Percentiles rank a stretch among this genome's conserved stretches.
Conservation (phyloP, 2,797 vertebrate species). For the Steatocranus sp. region DNA sequence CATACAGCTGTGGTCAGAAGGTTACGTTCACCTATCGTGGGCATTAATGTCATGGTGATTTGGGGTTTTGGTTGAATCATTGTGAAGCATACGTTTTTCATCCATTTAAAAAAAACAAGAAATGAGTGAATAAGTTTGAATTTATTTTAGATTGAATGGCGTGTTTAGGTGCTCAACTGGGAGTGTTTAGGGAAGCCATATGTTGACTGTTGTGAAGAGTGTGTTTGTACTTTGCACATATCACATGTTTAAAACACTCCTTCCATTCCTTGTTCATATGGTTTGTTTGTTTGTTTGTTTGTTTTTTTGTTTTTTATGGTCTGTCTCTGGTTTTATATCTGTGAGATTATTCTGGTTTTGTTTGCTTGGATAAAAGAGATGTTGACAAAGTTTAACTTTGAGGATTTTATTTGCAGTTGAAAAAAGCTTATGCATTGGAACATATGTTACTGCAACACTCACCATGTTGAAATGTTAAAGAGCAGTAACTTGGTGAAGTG, state of each 20-base stretch:
- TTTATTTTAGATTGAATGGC: not conserved
- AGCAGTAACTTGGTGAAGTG: not conserved
- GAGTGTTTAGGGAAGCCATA: not conserved
- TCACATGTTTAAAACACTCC: not conserved
- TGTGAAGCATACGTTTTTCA: not conserved
- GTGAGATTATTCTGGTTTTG: not conserved
- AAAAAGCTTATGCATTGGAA: not conserved
- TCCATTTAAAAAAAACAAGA: not conserved
- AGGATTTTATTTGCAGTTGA: not conserved
- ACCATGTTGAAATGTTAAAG: not conserved
- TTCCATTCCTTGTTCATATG: not conserved
- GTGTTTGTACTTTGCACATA: not conserved
- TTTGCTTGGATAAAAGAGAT: not conserved
- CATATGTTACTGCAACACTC: not conserved
- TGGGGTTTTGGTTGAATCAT: not conserved
- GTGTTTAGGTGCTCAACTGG: not conserved
- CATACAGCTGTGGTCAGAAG: not conserved
- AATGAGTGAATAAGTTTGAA: not conserved
- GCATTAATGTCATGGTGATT: not conserved
- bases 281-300: not conserved
- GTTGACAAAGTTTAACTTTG: not conserved
- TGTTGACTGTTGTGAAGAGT: not conserved
- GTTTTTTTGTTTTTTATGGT: not conserved
- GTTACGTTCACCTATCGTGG: not conserved
- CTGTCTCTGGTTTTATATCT: not conserved